Evolutionary conservation across 53 echinoderm and acorn worm genomes (phyloP), one percentile per base, ranked within the genome.

Genomic region (Stichopus horrens): DNA sequence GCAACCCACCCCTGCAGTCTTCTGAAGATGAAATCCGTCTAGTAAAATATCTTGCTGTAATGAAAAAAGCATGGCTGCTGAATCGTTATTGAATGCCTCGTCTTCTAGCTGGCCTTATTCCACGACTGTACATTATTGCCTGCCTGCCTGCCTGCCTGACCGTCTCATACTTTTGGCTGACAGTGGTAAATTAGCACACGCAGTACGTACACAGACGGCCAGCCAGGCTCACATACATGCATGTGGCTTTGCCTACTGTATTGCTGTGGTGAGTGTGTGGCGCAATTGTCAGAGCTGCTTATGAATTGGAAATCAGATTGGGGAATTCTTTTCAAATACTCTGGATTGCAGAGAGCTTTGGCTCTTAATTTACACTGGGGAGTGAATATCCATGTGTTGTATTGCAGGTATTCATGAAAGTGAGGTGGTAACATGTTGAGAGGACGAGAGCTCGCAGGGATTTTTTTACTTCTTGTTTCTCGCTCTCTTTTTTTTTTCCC

Each of bases 301-400:
- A 85, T 85, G 85, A 85, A 85, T 85, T 67, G 67, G 67, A 67
- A 85, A 85, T 85, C 85, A 85, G 85, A 85, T 85, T 85, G 85
- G 85, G 85, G 85, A 85, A 85, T 85, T 85, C 85, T 85, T 85
- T 85, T 67, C 85, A 85, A 85, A 85, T 65, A 85, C 85, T 85
- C 85, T 57, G 85, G 67, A 85, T 85, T 85, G 85, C 85, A 76
- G 67, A 85, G 68, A 85, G 85, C 85, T 67, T 85, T 63, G 58
- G 67, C 85, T 67, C 85, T 85, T 85, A 85, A 85, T 85, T 85
- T 85, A 85, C 85, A 53, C 85, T 85, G 67, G 85, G 85, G 85
- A 85, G 85, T 85, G 66, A 85, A 85, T 81, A 85, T 85, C 65
- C 67, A 67, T 67, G 67, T 85, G 85, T 85, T 85, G 66, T 85